Percentiles rank a stretch among this genome's conserved stretches.
These are phyloP conservation scores for Hydrochoerus hydrochaeris DNA, from an alignment of 2,113 vertebrate genomes.

Conservation along the genomic window DNA sequence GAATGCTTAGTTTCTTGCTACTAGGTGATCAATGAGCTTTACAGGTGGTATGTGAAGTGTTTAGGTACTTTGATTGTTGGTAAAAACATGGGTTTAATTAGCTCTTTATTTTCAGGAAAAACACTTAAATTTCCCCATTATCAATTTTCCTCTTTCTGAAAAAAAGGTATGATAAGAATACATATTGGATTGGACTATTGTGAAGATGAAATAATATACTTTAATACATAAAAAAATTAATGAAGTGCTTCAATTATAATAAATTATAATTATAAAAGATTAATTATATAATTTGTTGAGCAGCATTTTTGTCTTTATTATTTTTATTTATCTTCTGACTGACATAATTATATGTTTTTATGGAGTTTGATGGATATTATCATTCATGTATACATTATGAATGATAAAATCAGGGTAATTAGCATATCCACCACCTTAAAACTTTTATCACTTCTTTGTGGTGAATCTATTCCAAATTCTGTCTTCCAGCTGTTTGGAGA, in stretches of 20 bases:
- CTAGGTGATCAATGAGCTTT: not conserved
- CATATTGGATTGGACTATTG: not conserved
- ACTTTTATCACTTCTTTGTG: not conserved
- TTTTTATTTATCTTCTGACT: not conserved
- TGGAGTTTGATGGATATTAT: not conserved
- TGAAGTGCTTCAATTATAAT: not conserved
- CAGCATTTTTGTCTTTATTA: not conserved
- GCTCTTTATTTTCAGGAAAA: conserved; percentile 17
- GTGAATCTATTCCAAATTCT: not conserved
- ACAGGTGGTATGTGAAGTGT: not conserved
- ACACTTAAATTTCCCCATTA: conserved; percentile 4
- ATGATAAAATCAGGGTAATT: not conserved
- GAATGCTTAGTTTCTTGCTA: not conserved
- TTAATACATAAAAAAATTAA: not conserved
- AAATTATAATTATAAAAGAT: no score
- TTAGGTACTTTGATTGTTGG: not conserved
- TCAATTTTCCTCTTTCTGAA: not conserved
- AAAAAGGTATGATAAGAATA: not conserved
- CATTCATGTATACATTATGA: not conserved
- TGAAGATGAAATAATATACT: conserved; percentile 6
- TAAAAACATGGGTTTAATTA: not conserved
- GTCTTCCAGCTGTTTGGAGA: not conserved
- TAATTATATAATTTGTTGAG: not conserved
- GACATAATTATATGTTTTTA: not conserved
- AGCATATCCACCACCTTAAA: not conserved